Conservation (phyloP, 2,888 invertebrate species). For the Ormyrus pomaceus region DNA sequence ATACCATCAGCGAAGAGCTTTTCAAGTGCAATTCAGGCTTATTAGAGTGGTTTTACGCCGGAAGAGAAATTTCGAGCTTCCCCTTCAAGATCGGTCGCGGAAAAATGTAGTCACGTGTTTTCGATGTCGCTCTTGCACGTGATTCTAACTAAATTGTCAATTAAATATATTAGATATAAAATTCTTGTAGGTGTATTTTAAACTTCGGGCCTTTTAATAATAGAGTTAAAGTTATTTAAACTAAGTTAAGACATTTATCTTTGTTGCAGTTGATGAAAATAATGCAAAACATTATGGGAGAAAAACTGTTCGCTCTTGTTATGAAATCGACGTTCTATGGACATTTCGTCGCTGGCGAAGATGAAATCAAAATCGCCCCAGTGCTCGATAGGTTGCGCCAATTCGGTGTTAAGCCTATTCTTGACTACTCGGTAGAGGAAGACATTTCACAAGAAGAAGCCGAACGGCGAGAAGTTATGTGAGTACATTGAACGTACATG, state of each 20-base stretch:
- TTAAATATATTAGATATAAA: no score
- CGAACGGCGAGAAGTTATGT: slow-evolving; percentile 95
- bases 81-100: no score
- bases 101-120: no score
- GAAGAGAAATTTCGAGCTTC: no score
- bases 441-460: slow-evolving; percentile 96
- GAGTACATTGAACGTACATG: slow-evolving; percentile 72
- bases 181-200: no score
- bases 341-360: slow-evolving; percentile 99
- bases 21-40: no score
- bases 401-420: slow-evolving; percentile 98
- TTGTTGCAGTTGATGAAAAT: slow-evolving; percentile 88
- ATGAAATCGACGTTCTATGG: slow-evolving; percentile 99
- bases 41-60: no score
- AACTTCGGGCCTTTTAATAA: no score
- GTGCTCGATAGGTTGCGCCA: slow-evolving; percentile 90
- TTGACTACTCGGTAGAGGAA: slow-evolving; percentile 99
- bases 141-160: no score
- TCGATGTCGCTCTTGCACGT: no score
- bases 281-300: slow-evolving; percentile 85
- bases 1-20: no score
- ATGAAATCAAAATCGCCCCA: slow-evolving; percentile 90
- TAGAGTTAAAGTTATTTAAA: no score
- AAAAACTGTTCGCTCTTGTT: slow-evolving; percentile 85
- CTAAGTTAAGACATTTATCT: not conserved